Conservation (phyloP, 2,888 invertebrate species). For the Pammene aurita region DNA sequence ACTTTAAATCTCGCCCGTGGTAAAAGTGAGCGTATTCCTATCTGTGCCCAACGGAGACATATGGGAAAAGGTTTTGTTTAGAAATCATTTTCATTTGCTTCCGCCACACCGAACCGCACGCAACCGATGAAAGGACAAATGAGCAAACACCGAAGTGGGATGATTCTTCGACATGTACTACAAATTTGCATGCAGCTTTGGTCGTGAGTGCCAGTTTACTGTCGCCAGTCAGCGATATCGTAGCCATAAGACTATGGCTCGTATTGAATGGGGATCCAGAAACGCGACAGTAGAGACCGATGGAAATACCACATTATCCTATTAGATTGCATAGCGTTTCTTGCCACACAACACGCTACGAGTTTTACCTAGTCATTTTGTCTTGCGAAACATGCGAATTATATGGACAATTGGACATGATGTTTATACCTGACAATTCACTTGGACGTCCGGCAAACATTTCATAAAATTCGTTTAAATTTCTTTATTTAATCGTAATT, state of each 20-base stretch:
- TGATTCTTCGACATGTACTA: too few species aligned
- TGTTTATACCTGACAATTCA: not conserved
- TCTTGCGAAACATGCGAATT: conserved; percentile 30
- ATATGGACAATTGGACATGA: conserved; percentile 13
- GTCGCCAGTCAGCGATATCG: not conserved
- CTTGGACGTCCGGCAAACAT: not conserved
- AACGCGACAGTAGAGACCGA: conserved; percentile 14
- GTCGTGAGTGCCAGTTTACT: not conserved
- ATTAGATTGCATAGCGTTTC: conserved; percentile 30
- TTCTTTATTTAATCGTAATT: too few species aligned
- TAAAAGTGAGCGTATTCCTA: too few species aligned
- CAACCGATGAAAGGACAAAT: too few species aligned
- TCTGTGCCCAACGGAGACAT: too few species aligned
- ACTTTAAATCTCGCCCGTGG: too few species aligned
- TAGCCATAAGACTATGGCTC: not conserved
- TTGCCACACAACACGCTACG: conserved; percentile 29
- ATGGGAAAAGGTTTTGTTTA: too few species aligned
- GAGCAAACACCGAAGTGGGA: too few species aligned
- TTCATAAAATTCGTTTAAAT: too few species aligned
- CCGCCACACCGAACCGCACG: too few species aligned
- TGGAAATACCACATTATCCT: conserved; percentile 36
- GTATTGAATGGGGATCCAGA: conserved; percentile 1
- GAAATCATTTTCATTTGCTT: too few species aligned
- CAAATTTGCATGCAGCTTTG: too few species aligned
- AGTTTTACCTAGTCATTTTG: conserved; percentile 29